Evolutionary conservation across 2,113 vertebrate species (phyloP), one percentile per base, ranked within the genome.

Genomic region (Lampris incognitus): DNA sequence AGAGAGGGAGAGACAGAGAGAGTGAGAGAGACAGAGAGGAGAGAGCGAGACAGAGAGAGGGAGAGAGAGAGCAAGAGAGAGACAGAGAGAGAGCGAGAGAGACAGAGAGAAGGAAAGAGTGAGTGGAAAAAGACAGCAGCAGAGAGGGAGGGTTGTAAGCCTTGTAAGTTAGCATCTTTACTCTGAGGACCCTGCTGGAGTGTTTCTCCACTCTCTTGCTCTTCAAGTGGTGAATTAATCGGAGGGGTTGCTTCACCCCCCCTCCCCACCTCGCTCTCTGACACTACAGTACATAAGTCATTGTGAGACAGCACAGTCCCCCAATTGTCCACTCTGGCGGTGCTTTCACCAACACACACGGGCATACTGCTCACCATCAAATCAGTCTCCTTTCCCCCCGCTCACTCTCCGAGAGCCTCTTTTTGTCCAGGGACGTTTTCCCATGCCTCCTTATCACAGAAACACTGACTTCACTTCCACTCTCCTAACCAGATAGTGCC

Each of bases 361-460:
- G 44, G 44, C 44, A 46, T 46, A 5, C 51, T 13, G 11, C 5
- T 13, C 1, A 3, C 51, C 51, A 5, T 48, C 11, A n/a, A 44
- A 70, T 9, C 6, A n/a, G 44, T 36, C 13, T 5, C 66, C 7
- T 56, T 9, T 58, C 1, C 11, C 40, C 4, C 24, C 2, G 42
- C 58, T 55, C 51, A 10, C 38, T 65, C 40, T 57, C 52, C 54
- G 6, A 46, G 6, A 66, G 62, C 39, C 49, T 50, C 67, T 85
- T 49, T 77, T 81, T 52, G 69, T 87, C 77, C 77, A 13, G 5
- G 9, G 66, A 67, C 65, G 57, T 72, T 69, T 71, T 79, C 51
- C 59, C 38, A 51, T 62, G 51, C 72, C 52, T 74, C 60, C 78
- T 86, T 89, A 88, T 89, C 87, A 63, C 39, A 74, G 72, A 84